Percentiles rank a stretch among this genome's conserved stretches.
These are phyloP conservation scores for Onchidella celtica DNA, from an alignment of 2,888 invertebrate species.

Conservation along the genomic window DNA sequence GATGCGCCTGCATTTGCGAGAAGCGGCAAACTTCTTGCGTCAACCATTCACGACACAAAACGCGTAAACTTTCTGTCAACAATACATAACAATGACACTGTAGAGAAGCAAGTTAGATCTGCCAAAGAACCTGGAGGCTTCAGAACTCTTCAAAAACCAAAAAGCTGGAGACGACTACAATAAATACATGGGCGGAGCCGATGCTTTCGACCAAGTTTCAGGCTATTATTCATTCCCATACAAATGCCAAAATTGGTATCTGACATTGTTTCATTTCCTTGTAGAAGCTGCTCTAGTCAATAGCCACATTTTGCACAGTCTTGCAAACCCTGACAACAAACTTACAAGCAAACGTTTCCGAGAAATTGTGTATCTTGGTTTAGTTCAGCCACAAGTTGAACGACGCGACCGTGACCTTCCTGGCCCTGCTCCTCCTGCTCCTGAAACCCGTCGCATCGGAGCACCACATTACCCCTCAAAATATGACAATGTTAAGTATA, in stretches of 20 bases:
- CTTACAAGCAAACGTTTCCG: background rate
- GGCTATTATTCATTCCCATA: constrained; percentile 8
- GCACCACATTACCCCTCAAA: constrained; percentile 1
- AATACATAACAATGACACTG: background rate
- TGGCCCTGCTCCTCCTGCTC: background rate
- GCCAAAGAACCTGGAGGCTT: constrained; percentile 1
- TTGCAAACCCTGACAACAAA: background rate
- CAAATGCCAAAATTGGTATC: constrained; percentile 24
- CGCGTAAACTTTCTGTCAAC: background rate
- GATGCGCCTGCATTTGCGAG: background rate
- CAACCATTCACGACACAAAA: constrained; percentile 28
- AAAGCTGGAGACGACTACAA: constrained; percentile 3
- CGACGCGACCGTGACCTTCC: background rate
- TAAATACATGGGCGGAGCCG: constrained; percentile 26
- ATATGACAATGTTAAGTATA: constrained; percentile 1
- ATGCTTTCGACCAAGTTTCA: constrained; percentile 25
- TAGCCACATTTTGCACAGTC: background rate
- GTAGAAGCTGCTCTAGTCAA: constrained; percentile 12
- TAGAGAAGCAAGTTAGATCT: background rate
- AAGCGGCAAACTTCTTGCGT: constrained; percentile 21
- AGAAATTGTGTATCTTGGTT: background rate
- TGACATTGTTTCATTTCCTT: background rate
- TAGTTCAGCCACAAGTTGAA: background rate
- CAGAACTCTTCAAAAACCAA: background rate
- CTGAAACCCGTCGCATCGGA: background rate